phyloP scores from a whole-genome alignment of 2,888 invertebrate genomes.

The Sesamia inferens region DNA sequence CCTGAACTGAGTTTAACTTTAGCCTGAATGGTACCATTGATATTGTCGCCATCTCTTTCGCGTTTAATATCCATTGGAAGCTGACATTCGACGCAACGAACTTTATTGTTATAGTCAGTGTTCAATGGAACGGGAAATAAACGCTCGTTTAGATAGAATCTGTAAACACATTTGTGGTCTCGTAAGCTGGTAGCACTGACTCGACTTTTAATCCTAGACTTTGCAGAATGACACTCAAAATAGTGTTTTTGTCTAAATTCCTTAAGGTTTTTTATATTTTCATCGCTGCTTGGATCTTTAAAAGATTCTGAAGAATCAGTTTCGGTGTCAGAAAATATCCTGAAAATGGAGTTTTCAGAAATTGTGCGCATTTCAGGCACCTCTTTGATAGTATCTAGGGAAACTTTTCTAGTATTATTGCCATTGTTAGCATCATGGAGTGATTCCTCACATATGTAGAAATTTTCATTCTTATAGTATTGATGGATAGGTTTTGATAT shows the following conservation, averaged over 20 bases:
- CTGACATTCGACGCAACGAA: slow-evolving; percentile 88
- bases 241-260: slow-evolving; percentile 90
- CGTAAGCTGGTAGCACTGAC: slow-evolving; percentile 70
- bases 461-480: slow-evolving; percentile 83
- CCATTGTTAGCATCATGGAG: slow-evolving; percentile 63
- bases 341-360: slow-evolving; percentile 65
- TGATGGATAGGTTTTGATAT: slow-evolving; percentile 70
- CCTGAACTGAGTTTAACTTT: slow-evolving; percentile 78
- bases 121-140: slow-evolving; percentile 89
- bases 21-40: slow-evolving; percentile 85
- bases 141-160: slow-evolving; percentile 90
- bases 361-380: slow-evolving; percentile 67
- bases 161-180: slow-evolving; percentile 88
- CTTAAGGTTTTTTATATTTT: slow-evolving; percentile 75
- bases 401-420: slow-evolving; percentile 63
- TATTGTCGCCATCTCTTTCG: slow-evolving; percentile 51
- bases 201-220: slow-evolving; percentile 74
- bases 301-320: slow-evolving; percentile 64
- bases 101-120: slow-evolving; percentile 81
- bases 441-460: slow-evolving; percentile 73
- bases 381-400: slow-evolving; percentile 80
- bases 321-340: slow-evolving; percentile 69
- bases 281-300: slow-evolving; percentile 67
- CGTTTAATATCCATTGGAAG: slow-evolving; percentile 77
- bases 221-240: slow-evolving; percentile 91